Base-by-base conservation (phyloP, 2,113 vertebrate species). In the Taxidea taxus region DNA sequence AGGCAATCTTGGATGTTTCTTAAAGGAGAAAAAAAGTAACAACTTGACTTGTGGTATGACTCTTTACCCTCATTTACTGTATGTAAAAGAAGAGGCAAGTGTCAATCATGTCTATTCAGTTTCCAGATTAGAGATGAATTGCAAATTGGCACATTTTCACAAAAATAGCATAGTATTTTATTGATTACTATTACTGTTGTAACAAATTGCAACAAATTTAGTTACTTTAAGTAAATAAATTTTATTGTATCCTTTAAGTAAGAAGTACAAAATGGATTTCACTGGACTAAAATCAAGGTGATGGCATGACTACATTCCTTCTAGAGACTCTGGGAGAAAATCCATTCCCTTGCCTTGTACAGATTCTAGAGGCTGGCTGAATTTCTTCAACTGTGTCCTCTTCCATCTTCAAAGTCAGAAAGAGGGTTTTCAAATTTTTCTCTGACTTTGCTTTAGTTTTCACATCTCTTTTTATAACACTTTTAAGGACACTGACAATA, bases 251-350 rank as follows among this genome's bases (percentile, higher is more conserved):
- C 81, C 12, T 78, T 66, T 47, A 49, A 6, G 5, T 75, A 42
- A 66, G 51, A 81, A 31, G 14, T 60, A 62, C 23, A 88, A 62
- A 84, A 58, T 81, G 47, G 4, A 1, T 44, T 58, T 60, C 15
- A 25, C 4, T 25, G 7, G 6, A 10, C 15, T 96, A 84, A 72
- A 37, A 4, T 66, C 42, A 88, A 25, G 42, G 2, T 9, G 27
- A 39, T 39, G 1, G 0, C 3, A 0, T 25, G 2, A 7, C 6
- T 77, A 7, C 20, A 0, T 68, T 70, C 27, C 60, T 81, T 89
- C 31, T 20, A 25, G 14, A 58, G 5, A 0, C 21, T 42, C 31
- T 84, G n/a, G 21, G 6, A 64, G 47, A 70, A 68, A 25, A 62
- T 68, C 4, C 0, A 37, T 47, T 8, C 34, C 6, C 2, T 86